Base-by-base conservation (phyloP, 2,797 vertebrate species). In the Anableps anableps region DNA sequence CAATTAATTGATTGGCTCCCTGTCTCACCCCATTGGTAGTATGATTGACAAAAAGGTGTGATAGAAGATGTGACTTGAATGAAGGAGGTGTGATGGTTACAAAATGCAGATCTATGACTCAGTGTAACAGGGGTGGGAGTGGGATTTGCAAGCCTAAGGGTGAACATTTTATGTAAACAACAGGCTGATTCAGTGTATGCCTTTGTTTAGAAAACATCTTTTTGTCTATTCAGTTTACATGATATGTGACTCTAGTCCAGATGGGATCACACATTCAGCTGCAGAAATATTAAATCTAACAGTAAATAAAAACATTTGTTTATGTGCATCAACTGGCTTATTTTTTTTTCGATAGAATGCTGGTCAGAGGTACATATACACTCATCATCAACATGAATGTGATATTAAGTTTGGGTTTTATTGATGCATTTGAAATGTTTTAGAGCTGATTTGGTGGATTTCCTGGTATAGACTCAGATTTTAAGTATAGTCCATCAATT, bases 1-100 rank as follows among this genome's bases (percentile, higher is more conserved):
- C 91, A 92, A 93, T 93, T 92, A 92, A 95, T 92, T 93, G 91
- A 95, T 94, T 91, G 91, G 87, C 91, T 90, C 76, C 75, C 83
- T 51, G 85, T 89, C 80, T 86, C 74, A 85, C 88, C 86, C 82
- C 83, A 85, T 62, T 80, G 87, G 83, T 78, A 72, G 84, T 43
- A 68, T 87, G 88, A 92, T 82, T 81, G 86, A 91, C 85, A 88
- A 86, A 92, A 87, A 70, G 84, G 86, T 55, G 83, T 43, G 81
- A 79, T 53, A 0, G 75, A 51, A 80, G 91, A 91, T 88, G 84
- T 92, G 92, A 92, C 85, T 75, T 62, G 86, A 87, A 83, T 84
- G 38, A 29, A 60, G 83, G 88, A 86, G 50, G 66, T 70, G 16
- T 36, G 74, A 73, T 75, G 84, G 55, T 83, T 85, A 53, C 84